Evolutionary conservation across 1,140 invertebrate species (phyloP).

Genomic region (Leptinotarsa defecta): DNA sequence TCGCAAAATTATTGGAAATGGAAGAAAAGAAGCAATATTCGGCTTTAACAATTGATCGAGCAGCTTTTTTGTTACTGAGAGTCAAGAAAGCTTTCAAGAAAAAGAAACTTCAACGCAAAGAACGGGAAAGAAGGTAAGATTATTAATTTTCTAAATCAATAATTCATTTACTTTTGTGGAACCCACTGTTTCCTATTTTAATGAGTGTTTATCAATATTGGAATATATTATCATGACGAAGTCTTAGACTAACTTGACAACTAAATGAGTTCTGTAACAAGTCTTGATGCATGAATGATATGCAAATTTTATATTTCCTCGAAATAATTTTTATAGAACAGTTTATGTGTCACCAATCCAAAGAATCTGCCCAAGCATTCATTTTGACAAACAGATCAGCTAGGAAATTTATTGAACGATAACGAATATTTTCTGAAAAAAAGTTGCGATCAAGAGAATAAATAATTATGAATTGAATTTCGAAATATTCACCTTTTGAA

Average conservation of each 20-base stretch:
- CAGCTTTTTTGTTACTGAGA: conserved; percentile 82
- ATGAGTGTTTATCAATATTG: neutral
- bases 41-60: conserved; percentile 79
- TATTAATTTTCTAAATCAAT: neutral
- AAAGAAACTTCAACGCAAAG: conserved; percentile 82
- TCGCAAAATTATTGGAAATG: conserved; percentile 32
- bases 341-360: no score
- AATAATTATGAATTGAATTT: no score
- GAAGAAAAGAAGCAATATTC: conserved; percentile 55
- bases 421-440: no score
- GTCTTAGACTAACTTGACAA: neutral
- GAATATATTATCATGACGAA: neutral
- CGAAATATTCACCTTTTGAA: no score
- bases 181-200: no score
- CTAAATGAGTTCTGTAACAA: neutral
- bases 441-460: no score
- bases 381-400: no score
- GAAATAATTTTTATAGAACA: no score
- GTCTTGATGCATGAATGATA: neutral
- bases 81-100: conserved; percentile 89
- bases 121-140: conserved; percentile 67
- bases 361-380: no score
- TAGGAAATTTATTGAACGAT: no score
- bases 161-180: neutral
- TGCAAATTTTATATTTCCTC: neutral